Conservation (phyloP, 2,888 invertebrate genomes). For the Galerucella pusilla region DNA sequence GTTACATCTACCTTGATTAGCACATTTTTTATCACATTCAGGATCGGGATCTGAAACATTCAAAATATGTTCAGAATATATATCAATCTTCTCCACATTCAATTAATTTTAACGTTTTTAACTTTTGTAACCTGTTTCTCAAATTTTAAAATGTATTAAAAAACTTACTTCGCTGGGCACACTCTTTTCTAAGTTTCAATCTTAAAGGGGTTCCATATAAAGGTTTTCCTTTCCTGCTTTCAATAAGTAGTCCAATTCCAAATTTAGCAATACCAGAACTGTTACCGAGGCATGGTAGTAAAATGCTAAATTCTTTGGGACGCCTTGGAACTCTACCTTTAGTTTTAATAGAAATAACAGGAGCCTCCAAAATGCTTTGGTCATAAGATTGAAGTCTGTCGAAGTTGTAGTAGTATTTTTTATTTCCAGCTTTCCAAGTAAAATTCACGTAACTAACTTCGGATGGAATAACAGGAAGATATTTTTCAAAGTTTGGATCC, state of each 20-base stretch:
- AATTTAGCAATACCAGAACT: conserved; percentile 89
- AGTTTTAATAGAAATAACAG: conserved; percentile 88
- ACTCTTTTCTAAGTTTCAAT: conserved; percentile 90
- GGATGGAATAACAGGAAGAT: conserved; percentile 90
- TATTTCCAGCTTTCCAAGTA: conserved; percentile 87
- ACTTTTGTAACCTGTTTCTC: background rate
- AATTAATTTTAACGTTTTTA: background rate
- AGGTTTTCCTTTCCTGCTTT: conserved; percentile 81
- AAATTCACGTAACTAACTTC: conserved; percentile 93
- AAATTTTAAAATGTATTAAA: conserved; percentile 7
- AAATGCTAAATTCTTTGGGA: conserved; percentile 91
- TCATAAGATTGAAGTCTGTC: conserved; percentile 87
- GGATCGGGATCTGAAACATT: conserved; percentile 79
- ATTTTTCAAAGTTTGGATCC: conserved; percentile 90
- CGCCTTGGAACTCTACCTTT: conserved; percentile 87
- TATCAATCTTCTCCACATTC: too few relatives aligned
- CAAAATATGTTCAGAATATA: background rate
- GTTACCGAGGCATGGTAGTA: conserved; percentile 88
- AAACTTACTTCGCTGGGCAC: conserved; percentile 84
- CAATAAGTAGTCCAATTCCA: conserved; percentile 86
- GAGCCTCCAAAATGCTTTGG: conserved; percentile 84
- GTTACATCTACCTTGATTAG: conserved; percentile 87
- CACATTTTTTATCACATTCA: conserved; percentile 88
- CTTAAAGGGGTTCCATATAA: conserved; percentile 89
- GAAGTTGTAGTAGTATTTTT: conserved; percentile 87